phyloP scores from a whole-genome alignment of 2,888 invertebrate genomes.

The Leucophora obtusa region DNA sequence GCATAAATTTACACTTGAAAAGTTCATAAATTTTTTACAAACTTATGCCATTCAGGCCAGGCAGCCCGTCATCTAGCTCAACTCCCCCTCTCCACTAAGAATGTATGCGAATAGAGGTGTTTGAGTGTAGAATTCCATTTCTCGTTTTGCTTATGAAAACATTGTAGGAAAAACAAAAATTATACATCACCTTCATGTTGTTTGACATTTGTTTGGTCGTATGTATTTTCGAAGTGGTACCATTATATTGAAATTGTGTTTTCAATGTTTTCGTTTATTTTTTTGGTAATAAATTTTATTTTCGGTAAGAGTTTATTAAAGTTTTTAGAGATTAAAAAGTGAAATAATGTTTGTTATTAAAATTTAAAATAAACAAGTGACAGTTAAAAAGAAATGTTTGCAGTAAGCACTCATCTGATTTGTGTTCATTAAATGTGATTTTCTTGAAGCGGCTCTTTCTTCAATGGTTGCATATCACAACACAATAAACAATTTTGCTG shows the following conservation, averaged over 20 bases:
- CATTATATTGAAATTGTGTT: conserved; percentile 18
- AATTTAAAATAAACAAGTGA: too few species aligned
- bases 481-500: too few species aligned
- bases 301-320: neutral
- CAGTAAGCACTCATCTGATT: too few species aligned
- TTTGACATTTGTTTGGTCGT: neutral
- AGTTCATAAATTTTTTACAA: conserved; percentile 58
- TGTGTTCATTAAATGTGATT: too few species aligned
- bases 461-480: too few species aligned
- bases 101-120: too few species aligned
- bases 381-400: too few species aligned
- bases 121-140: neutral
- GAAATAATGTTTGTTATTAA: too few species aligned
- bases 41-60: conserved; percentile 28
- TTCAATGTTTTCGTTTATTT: too few species aligned
- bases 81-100: neutral
- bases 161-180: conserved; percentile 19
- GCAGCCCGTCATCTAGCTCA: conserved; percentile 13
- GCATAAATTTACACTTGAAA: conserved; percentile 62
- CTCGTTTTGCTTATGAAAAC: neutral
- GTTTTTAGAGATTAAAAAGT: neutral
- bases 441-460: too few species aligned
- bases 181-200: conserved; percentile 17
- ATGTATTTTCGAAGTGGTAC: conserved; percentile 2
- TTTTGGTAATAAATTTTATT: conserved; percentile 23